Conservation (phyloP, 2,888 invertebrate genomes). For the Neoaliturus tenellus region DNA sequence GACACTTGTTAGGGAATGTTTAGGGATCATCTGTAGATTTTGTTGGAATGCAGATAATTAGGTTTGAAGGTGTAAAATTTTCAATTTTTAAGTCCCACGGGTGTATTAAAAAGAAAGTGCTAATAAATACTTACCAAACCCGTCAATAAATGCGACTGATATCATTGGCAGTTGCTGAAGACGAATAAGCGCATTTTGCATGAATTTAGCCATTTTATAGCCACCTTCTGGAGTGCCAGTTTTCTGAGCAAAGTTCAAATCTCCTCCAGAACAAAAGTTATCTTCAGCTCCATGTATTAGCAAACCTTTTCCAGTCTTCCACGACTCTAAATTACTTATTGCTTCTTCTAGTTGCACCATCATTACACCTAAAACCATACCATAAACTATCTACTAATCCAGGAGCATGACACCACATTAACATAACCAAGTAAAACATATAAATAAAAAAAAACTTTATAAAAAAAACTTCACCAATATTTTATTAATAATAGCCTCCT, state of each 20-base stretch:
- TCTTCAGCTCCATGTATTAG: slow-evolving; percentile 72
- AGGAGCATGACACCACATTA: too few relatives aligned
- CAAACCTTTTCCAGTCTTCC: slow-evolving; percentile 72
- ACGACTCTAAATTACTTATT: slow-evolving; percentile 72
- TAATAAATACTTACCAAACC: slow-evolving; percentile 69
- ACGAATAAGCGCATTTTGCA: slow-evolving; percentile 72
- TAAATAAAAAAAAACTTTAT: too few relatives aligned
- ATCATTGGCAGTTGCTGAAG: slow-evolving; percentile 73
- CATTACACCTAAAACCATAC: slow-evolving; percentile 73
- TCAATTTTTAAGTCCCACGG: too few relatives aligned
- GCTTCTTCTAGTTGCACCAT: slow-evolving; percentile 74
- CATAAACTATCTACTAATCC: too few relatives aligned
- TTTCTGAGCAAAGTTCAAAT: slow-evolving; percentile 71
- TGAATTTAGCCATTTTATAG: slow-evolving; percentile 72
- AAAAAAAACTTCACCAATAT: too few relatives aligned
- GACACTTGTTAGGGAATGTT: too few relatives aligned
- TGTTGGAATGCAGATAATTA: too few relatives aligned
- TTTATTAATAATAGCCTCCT: too few relatives aligned
- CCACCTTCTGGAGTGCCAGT: slow-evolving; percentile 69
- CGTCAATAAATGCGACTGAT: slow-evolving; percentile 73
- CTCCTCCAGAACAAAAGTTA: slow-evolving; percentile 76
- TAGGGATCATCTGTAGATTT: too few relatives aligned
- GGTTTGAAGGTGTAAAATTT: too few relatives aligned
- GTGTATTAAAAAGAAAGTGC: too few relatives aligned
- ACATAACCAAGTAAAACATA: too few relatives aligned